These are phyloP conservation scores for Diglossa cyanea DNA, from an alignment of 2,797 vertebrate genomes.

Conservation along the genomic window DNA sequence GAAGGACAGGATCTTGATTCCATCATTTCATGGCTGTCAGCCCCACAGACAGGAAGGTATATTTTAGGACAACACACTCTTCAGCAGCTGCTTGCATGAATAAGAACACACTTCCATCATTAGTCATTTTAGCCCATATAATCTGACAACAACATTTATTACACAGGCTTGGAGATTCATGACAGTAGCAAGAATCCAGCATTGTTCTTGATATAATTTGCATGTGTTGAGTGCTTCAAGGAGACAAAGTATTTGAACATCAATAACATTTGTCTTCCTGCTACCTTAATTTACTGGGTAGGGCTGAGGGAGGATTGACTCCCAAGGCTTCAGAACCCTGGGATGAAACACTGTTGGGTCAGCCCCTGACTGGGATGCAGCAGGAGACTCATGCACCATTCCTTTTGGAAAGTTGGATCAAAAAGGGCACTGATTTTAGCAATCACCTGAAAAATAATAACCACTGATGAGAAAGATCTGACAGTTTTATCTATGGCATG, in stretches of 20 bases:
- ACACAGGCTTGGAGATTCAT: neutral
- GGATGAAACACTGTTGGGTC: neutral
- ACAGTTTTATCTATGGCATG: neutral
- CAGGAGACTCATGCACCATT: accelerated
- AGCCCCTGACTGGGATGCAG: neutral
- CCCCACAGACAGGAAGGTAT: conserved; percentile 72
- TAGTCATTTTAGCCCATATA: conserved; percentile 65
- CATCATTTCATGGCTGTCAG: conserved; percentile 75
- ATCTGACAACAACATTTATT: conserved; percentile 69
- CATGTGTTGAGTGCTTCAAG: conserved; percentile 36
- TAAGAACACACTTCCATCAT: conserved; percentile 64
- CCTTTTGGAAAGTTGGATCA: neutral
- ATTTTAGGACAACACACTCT: conserved; percentile 76
- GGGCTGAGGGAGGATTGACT: neutral
- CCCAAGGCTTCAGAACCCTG: neutral
- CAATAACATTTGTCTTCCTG: neutral
- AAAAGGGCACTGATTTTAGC: neutral
- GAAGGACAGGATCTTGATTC: conserved; percentile 73
- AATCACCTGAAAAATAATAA: neutral
- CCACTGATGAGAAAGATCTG: neutral
- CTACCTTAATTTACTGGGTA: neutral
- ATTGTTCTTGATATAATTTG: conserved; percentile 16
- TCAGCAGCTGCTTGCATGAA: conserved; percentile 70
- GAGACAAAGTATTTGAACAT: neutral
- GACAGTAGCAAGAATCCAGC: conserved; percentile 55